Evolutionary conservation across 2,113 vertebrate genomes (phyloP), one percentile per base, ranked within the genome.

Genomic region (Oxyruncus cristatus): DNA sequence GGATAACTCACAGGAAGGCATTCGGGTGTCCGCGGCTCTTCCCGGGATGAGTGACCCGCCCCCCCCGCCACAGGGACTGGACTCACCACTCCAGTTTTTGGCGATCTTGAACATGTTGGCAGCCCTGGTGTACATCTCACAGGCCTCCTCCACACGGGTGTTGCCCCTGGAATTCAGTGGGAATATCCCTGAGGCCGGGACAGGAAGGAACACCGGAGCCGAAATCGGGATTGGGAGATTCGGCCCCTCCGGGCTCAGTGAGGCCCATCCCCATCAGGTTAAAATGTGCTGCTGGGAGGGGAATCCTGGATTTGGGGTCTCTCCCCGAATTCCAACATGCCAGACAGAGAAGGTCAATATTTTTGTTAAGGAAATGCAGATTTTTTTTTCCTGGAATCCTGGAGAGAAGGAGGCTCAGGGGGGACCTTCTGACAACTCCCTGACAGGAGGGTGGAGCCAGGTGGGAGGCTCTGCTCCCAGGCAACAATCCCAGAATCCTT

Each of bases 51-150:
- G 46, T 7, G 3, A 14, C 22, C 12, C 47, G 23, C 49, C 9
- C 12, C 23, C 16, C 56, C 7, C 33, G n/a, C n/a, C n/a, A n/a
- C n/a, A 8, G 47, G 58, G 68, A 59, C 41, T 28, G 18, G 28
- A 98, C 98, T 77, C 97, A 99, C 99, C 99, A 12, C 96, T 99
- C 99, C 99, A 99, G 94, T 99, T 99, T 97, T 99, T 99, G 93
- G 98, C 99, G 94, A 99, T 99, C 98, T 99, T 99, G 98, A 99
- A 99, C 99, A 99, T 99, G 98, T 99, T 99, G 95, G 99, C 99
- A 63, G 99, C 99, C 98, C 99, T 98, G 93, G 99, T 99, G 94
- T 99, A 99, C 99, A 99, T 99, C 91, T 99, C 99, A 72, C 99
- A 99, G 5, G 99, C 99, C 83, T 99, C 99, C 97, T 99, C 99